Evolutionary conservation across 2,113 vertebrate species (phyloP).

Genomic region (Eleginops maclovinus): DNA sequence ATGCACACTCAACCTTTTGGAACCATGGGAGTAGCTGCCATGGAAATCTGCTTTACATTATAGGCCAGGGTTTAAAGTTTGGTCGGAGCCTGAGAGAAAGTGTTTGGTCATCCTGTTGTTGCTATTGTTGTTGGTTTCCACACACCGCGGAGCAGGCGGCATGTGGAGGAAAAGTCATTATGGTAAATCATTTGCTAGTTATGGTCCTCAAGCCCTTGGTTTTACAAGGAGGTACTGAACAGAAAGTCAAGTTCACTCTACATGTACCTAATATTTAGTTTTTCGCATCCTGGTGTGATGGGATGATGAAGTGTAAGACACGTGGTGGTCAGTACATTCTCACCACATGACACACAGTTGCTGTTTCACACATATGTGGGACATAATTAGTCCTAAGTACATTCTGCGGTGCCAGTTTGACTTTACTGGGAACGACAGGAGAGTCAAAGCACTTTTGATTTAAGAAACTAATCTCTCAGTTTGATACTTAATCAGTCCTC

Average conservation of each 20-base stretch:
- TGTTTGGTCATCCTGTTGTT: neutral
- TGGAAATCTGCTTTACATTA: slow-evolving; percentile 3
- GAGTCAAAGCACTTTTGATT: neutral
- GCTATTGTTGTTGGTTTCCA: slow-evolving; percentile 15
- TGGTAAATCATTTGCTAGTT: slow-evolving; percentile 36
- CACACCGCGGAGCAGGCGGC: neutral
- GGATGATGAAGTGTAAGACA: slow-evolving; percentile 33
- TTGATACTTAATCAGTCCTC: neutral
- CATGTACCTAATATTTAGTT: neutral
- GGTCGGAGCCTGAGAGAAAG: neutral
- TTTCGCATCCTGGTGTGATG: slow-evolving; percentile 35
- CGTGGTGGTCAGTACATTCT: slow-evolving; percentile 28
- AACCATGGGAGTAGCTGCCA: slow-evolving; percentile 9
- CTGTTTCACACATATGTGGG: slow-evolving; percentile 17
- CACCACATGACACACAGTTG: slow-evolving; percentile 41
- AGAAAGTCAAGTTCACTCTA: neutral
- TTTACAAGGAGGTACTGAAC: neutral
- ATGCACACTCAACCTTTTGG: neutral
- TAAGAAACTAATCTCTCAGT: neutral
- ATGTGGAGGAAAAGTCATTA: neutral
- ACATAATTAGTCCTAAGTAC: slow-evolving; percentile 10
- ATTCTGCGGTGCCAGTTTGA: neutral
- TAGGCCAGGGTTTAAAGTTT: neutral
- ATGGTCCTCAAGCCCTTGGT: neutral
- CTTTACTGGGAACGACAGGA: neutral